Evolutionary conservation across 2,888 invertebrate species (phyloP), one percentile per base, ranked within the genome.

Genomic region (Luperina nickerlii): DNA sequence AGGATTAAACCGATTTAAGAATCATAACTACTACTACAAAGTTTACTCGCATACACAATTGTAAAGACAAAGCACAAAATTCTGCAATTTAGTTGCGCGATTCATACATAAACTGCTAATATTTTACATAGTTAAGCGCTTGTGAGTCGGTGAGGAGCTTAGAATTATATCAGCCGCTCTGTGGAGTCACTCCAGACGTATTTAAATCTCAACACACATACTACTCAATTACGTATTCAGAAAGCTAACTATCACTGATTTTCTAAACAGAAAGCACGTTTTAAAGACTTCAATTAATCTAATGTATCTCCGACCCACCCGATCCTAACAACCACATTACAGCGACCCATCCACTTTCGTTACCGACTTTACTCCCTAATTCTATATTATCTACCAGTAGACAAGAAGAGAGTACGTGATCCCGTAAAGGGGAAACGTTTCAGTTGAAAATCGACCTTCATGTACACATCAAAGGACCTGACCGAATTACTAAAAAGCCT

Each of bases 121-220:
- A 90, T 89, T 89, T 90, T 80, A 87, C 79, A 81, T 84, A 81
- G 84, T 88, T 90, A 87, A 90, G 90, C 87, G 84, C 88, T 89
- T 87, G 38, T 83, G 90, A 90, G 87, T 88, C 82, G 74, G 84
- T 81, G 74, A 78, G 76, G 80, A 85, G 90, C 87, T 91, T 90
- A 90, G 81, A 87, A 86, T 88, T 87, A 89, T 86, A 90, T 89
- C 89, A 87, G 78, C 82, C 82, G 71, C 73, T 85, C 85, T 85
- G 87, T 82, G 77, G 82, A 90, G 86, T 90, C 89, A 90, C 86
- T 89, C 89, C 79, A 84, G 76, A 81, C 85, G 84, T 83, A 76
- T 83, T 87, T 90, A 90, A 90, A 83, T 81, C 78, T 63, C 62
- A 24, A 51, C 51, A 65, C n/a, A 80, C 74, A 79, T 74, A 75